Base-by-base conservation (phyloP, 2,113 vertebrate genomes). In the Protobothrops flavoviridis region DNA sequence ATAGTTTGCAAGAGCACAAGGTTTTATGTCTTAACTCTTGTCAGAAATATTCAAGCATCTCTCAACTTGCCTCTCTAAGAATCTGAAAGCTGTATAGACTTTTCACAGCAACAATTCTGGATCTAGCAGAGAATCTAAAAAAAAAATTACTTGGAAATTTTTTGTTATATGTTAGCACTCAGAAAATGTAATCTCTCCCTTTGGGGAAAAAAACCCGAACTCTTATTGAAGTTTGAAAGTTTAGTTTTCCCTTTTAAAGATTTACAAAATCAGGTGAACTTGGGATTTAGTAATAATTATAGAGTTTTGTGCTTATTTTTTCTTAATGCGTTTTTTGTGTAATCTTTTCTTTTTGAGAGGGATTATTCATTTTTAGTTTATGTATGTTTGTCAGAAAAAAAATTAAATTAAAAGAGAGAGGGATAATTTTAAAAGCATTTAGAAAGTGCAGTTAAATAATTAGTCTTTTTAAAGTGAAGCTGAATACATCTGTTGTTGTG, bases 41-140 rank as follows among this genome's bases (percentile, higher is more conserved):
- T 5, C 64, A 69, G 88, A 86, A 1, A 0, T 59, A 15, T 23
- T 93, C 86, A 39, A 91, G 74, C 85, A 53, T 1, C 23, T 89
- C 93, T 88, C 93, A 59, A 52, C 43, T 85, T 57, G 45, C 57
- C 87, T 93, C 24, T 59, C 29, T 74, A 24, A 94, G 89, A 91
- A 3, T n/a, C 74, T 92, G 24, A 1, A 8, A 57, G 26, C 52
- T 94, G 55, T n/a, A 88, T 1, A 0, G 29, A 23, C 89, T 88
- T 3, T 85, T 59, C 33, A 81, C 15, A 39, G 6, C 33, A 81
- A 17, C 17, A 81, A 39, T 81, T 39, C 33, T 81, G 0, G 4
- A 74, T 15, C 69, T 39, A 1, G 1, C 6, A 39, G 2, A 81
- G 69, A 39, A 39, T 81, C 69, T 81, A 2, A 20, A 74, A 81